These are phyloP conservation scores for Porphyrio hochstetteri DNA, from an alignment of 2,113 vertebrate genomes.

Conservation along the genomic window DNA sequence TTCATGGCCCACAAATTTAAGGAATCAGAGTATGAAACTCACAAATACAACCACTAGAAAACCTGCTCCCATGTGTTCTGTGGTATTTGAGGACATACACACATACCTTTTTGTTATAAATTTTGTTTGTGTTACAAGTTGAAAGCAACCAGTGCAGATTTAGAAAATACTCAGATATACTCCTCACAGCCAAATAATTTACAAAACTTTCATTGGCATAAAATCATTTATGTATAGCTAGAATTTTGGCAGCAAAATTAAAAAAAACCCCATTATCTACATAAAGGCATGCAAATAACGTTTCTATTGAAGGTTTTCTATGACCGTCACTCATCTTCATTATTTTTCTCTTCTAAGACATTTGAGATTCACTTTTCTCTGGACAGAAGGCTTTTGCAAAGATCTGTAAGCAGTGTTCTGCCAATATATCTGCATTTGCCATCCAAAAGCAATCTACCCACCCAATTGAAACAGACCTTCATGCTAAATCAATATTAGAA, in stretches of 20 bases:
- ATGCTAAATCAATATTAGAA: constrained; percentile 1
- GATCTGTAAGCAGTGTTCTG: not conserved
- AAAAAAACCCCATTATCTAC: not conserved
- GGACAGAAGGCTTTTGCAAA: not conserved
- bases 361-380: not conserved
- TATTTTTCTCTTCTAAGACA: not conserved
- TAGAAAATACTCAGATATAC: not conserved
- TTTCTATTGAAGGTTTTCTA: not conserved
- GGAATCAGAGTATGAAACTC: not conserved
- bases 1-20: not conserved
- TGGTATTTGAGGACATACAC: rapidly evolving
- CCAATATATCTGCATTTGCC: not conserved
- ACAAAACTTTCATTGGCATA: not conserved
- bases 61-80: not conserved
- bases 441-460: not conserved
- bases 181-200: not conserved
- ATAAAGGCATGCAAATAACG: not conserved
- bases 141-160: not conserved
- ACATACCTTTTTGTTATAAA: not conserved
- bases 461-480: constrained; percentile 8
- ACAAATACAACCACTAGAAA: not conserved
- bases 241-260: not conserved
- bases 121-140: not conserved
- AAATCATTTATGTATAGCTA: not conserved
- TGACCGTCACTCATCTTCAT: not conserved